phyloP scores from a whole-genome alignment of 2,888 invertebrate genomes.

The Gryllus longicercus region DNA sequence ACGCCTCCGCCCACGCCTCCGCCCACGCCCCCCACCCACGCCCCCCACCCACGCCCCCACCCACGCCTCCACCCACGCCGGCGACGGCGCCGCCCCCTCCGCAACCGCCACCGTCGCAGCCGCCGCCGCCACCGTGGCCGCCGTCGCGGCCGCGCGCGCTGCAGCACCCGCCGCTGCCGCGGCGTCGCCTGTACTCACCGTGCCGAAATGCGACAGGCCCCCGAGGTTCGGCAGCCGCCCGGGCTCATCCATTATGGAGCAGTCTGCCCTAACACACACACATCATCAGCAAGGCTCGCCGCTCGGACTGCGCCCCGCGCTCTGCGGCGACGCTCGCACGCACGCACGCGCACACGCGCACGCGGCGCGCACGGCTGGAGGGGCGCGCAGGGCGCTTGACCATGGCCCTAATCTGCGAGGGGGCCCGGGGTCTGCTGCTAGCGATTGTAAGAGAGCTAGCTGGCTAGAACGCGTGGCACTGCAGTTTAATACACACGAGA shows the following conservation, averaged over 20 bases:
- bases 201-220: conserved; percentile 61
- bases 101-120: not conserved
- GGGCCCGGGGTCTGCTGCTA: too few relatives aligned
- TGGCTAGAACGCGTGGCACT: too few relatives aligned
- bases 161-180: not conserved
- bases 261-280: conserved; percentile 58
- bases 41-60: not conserved
- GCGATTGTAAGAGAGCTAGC: too few relatives aligned
- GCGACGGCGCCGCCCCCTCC: not conserved
- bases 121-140: not conserved
- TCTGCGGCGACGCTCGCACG: not conserved
- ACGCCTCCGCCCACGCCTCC: conserved; percentile 58
- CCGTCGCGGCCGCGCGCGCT: not conserved
- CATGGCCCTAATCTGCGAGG: too few relatives aligned
- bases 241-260: conserved; percentile 61
- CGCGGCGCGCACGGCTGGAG: not conserved
- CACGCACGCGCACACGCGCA: not conserved
- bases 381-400: not conserved
- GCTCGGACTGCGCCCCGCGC: not conserved
- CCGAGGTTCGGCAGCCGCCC: conserved; percentile 58
- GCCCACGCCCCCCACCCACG: conserved; percentile 53
- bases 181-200: conserved; percentile 49
- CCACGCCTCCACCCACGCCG: not conserved
- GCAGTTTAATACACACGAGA: too few relatives aligned
- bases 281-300: conserved; percentile 10